Evolutionary conservation across 2,113 vertebrate species (phyloP).

Genomic region (Oophaga pumilio): DNA sequence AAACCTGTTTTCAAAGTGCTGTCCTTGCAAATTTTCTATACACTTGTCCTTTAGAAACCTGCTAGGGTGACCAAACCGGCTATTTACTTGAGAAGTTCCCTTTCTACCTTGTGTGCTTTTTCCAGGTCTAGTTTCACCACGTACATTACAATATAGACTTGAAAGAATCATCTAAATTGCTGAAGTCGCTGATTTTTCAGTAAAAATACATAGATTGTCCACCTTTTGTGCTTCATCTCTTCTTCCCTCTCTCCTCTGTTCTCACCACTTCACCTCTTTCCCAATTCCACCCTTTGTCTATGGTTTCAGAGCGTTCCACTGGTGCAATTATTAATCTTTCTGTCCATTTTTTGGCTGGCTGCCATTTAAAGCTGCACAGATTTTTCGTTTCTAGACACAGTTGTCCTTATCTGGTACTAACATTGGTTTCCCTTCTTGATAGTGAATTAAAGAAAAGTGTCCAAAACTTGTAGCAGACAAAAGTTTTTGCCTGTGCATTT

Average conservation of each 20-base stretch:
- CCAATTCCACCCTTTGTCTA: neutral
- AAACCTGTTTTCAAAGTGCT: constrained; percentile 1
- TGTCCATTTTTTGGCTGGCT: neutral
- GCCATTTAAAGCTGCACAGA: neutral
- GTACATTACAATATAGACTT: neutral
- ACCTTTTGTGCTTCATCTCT: neutral
- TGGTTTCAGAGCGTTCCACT: neutral
- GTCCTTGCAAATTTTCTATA: neutral
- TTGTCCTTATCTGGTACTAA: neutral
- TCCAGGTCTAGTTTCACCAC: neutral
- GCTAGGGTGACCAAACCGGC: neutral
- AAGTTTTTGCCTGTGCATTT: no score
- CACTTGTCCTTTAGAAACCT: neutral
- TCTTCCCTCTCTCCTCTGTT: neutral
- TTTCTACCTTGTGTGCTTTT: neutral
- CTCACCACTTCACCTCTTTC: neutral
- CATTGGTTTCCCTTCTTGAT: neutral
- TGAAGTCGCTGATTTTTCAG: neutral
- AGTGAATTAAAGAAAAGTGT: neutral
- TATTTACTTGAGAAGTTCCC: neutral
- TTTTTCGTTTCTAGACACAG: neutral
- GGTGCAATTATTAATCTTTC: neutral
- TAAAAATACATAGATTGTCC: neutral
- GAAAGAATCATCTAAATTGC: neutral
- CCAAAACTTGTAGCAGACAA: no score